Evolutionary conservation across 2,888 invertebrate genomes (phyloP).

Genomic region (Drosophila neonasuta): DNA sequence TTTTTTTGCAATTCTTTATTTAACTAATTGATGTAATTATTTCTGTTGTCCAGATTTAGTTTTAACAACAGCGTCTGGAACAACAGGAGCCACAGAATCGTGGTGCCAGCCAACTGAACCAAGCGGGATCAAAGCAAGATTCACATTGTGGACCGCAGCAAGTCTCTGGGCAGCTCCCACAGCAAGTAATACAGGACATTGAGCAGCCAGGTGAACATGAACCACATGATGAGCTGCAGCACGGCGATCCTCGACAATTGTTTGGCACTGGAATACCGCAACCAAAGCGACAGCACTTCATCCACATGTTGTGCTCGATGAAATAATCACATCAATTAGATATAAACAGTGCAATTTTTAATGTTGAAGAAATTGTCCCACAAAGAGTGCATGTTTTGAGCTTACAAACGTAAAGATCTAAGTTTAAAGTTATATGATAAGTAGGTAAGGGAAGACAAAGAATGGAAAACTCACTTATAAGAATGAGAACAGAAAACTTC

Average conservation of each 20-base stretch:
- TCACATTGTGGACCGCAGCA: constrained; percentile 37
- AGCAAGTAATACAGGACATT: constrained; percentile 35
- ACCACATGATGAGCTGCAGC: constrained; percentile 12
- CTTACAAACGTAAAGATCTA: not conserved
- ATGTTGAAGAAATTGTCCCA: constrained; percentile 1
- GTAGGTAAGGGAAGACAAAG: not conserved
- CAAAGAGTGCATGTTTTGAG: not conserved
- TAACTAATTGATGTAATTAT: not conserved
- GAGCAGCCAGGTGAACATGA: constrained; percentile 24
- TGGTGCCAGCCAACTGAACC: constrained; percentile 42
- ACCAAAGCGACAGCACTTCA: constrained; percentile 10
- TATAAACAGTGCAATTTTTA: not conserved
- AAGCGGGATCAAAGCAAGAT: constrained; percentile 36
- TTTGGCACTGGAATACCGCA: constrained; percentile 10
- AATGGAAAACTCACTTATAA: constrained; percentile 1
- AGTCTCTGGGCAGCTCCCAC: constrained; percentile 27
- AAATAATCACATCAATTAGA: constrained; percentile 4
- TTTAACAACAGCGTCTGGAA: not conserved
- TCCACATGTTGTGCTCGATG: constrained; percentile 21
- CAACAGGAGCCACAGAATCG: constrained; percentile 9
- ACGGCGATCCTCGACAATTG: not conserved
- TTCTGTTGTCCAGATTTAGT: not conserved
- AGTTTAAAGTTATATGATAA: not conserved
- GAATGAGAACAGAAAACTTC: not conserved
- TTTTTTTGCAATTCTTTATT: no score